Percentiles rank a stretch among this genome's conserved stretches.
Evolutionary conservation across 2,888 invertebrate species (phyloP).

Genomic region (Pyrgus malvae): DNA sequence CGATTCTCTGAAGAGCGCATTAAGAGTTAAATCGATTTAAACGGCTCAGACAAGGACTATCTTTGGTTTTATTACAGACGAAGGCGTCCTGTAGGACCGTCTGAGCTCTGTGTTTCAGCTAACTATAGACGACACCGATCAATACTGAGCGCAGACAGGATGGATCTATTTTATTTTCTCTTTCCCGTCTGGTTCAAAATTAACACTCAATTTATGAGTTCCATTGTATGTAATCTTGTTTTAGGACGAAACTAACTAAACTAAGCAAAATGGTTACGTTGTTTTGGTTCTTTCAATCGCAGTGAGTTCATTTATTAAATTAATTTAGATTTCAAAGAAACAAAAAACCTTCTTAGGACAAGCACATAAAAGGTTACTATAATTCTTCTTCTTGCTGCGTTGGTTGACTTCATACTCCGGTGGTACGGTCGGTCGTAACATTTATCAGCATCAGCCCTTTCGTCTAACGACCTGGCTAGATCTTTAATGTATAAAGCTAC

Average conservation of each 20-base stretch:
- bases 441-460: conserved; percentile 23
- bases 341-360: too few species aligned
- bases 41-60: not conserved
- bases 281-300: too few species aligned
- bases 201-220: not conserved
- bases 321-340: too few species aligned
- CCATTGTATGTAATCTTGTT: not conserved
- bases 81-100: conserved; percentile 11
- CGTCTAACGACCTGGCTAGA: conserved; percentile 24
- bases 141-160: conserved; percentile 30
- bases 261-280: too few species aligned
- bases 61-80: conserved; percentile 17
- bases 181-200: conserved; percentile 15
- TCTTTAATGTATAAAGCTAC: conserved; percentile 26
- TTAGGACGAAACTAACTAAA: not conserved
- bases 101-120: conserved; percentile 32
- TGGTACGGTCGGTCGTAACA: conserved; percentile 15
- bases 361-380: too few species aligned
- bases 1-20: conserved; percentile 7
- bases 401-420: conserved; percentile 13
- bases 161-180: conserved; percentile 18
- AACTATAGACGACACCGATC: conserved; percentile 30
- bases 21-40: conserved; percentile 4
- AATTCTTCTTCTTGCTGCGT: too few species aligned
- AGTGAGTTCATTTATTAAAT: too few species aligned